Conservation (phyloP, 2,113 vertebrate genomes). For the Hirundichthys speculiger region DNA sequence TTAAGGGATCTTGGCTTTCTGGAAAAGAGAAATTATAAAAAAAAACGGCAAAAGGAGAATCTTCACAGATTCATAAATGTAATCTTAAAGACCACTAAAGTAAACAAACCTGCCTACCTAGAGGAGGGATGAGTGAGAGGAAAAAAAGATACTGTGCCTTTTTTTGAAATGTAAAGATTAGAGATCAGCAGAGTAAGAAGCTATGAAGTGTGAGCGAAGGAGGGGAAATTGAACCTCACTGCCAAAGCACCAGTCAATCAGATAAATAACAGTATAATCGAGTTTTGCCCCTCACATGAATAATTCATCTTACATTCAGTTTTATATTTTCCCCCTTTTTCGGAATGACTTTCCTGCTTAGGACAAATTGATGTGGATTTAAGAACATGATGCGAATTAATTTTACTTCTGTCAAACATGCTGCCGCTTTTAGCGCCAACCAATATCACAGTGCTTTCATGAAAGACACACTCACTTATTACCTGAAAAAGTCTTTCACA, state of each 20-base stretch:
- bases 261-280: slow-evolving; percentile 82
- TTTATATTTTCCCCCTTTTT: slow-evolving; percentile 44
- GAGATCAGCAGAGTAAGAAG: slow-evolving; percentile 69
- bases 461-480: too few species aligned
- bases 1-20: too few species aligned
- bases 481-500: too few species aligned
- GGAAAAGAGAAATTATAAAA: slow-evolving; percentile 8
- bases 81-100: slow-evolving; percentile 25
- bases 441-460: too few species aligned
- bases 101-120: slow-evolving; percentile 30
- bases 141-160: slow-evolving; percentile 34
- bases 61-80: slow-evolving; percentile 19
- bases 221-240: slow-evolving; percentile 78
- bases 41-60: not conserved
- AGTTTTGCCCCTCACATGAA: slow-evolving; percentile 75
- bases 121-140: slow-evolving; percentile 2
- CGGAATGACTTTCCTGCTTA: slow-evolving; percentile 67
- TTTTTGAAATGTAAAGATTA: slow-evolving; percentile 78
- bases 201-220: slow-evolving; percentile 76
- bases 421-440: not conserved
- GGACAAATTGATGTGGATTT: slow-evolving; percentile 74
- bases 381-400: slow-evolving; percentile 59
- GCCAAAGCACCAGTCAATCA: slow-evolving; percentile 79
- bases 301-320: slow-evolving; percentile 77
- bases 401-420: slow-evolving; percentile 40